Evolutionary conservation across 2,797 vertebrate species (phyloP), one percentile per base, ranked within the genome.

Genomic region (Rhinella marina): DNA sequence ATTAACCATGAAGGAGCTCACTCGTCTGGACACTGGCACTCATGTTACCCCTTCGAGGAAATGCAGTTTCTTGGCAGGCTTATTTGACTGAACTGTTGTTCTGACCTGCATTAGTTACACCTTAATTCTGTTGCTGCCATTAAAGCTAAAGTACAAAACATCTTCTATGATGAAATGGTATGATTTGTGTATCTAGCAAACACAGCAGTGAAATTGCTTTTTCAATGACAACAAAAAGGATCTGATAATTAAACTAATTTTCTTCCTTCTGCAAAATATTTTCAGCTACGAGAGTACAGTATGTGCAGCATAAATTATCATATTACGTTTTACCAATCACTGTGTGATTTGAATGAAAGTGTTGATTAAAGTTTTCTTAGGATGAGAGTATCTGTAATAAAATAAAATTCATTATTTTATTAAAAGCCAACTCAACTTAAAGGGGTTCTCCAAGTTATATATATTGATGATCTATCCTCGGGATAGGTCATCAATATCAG

Each of bases 11-110:
- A 56, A 19, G n/a, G 27, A 84, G 32, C 29, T 61, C 8, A 27
- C 16, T 59, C 29, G 72, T 59, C 52, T 84, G 64, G 25, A 72
- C 19, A 57, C 19, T 56, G 50, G 50, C 57, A 52, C 21, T 83
- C 25, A 72, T 68, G 21, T 41, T 73, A 12, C 27, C 25, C 52
- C 19, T 84, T 72, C 27, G 17, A 72, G 64, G 82, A 57, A 84
- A 73, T 7, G 17, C 29, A 72, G 57, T 84, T 83, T 57, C 52
- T 82, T 82, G 62, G 81, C 62, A 82, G 21, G 81, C 41, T 68
- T 81, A 48, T 61, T 54, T 54, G 13, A 32, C 62, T 52, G 41
- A 82, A 29, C 14, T 73, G 50, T 54, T 68, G 2, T 72, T 68
- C 3, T 83, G 25, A 52, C 23, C 23, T 68, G n/a, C 81, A 66